Evolutionary conservation across 1,140 invertebrate species (phyloP).

Genomic region (Drosophila aff.): DNA sequence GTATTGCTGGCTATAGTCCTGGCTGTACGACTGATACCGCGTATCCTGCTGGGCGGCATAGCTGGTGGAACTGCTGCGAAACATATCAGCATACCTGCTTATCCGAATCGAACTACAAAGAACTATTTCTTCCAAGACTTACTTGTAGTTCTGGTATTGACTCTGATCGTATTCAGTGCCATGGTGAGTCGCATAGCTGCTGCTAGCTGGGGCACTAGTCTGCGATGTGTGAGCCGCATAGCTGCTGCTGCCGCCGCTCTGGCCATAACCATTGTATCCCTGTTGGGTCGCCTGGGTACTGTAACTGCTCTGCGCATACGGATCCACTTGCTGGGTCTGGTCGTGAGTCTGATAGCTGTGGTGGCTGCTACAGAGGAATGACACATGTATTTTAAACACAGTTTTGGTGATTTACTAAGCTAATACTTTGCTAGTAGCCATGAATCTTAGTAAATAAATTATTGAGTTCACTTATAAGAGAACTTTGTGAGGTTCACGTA

Average conservation of each 20-base stretch:
- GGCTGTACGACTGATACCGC: slow-evolving; percentile 77
- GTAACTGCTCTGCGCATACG: slow-evolving; percentile 78
- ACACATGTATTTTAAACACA: neutral
- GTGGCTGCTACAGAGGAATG: slow-evolving; percentile 46
- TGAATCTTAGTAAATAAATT: neutral
- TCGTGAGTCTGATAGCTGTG: slow-evolving; percentile 79
- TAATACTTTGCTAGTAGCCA: too few species aligned
- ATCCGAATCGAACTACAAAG: neutral
- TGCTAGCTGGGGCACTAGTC: slow-evolving; percentile 64
- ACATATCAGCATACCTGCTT: neutral
- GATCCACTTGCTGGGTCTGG: slow-evolving; percentile 78
- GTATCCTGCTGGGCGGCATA: slow-evolving; percentile 78
- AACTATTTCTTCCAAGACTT: slow-evolving; percentile 1
- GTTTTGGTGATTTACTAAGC: too few species aligned
- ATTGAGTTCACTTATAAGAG: neutral
- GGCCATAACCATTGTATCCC: slow-evolving; percentile 79
- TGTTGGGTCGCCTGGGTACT: slow-evolving; percentile 64
- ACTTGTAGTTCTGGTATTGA: slow-evolving; percentile 82
- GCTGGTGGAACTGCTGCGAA: slow-evolving; percentile 62
- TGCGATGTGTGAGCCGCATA: slow-evolving; percentile 68
- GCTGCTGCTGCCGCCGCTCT: slow-evolving; percentile 62
- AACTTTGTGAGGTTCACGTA: neutral
- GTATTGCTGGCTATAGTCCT: slow-evolving; percentile 83
- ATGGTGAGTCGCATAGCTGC: slow-evolving; percentile 68
- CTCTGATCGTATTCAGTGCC: slow-evolving; percentile 80